Evolutionary conservation across 2,888 invertebrate genomes (phyloP), one percentile per base, ranked within the genome.

Genomic region (Synanthedon vespiformis): DNA sequence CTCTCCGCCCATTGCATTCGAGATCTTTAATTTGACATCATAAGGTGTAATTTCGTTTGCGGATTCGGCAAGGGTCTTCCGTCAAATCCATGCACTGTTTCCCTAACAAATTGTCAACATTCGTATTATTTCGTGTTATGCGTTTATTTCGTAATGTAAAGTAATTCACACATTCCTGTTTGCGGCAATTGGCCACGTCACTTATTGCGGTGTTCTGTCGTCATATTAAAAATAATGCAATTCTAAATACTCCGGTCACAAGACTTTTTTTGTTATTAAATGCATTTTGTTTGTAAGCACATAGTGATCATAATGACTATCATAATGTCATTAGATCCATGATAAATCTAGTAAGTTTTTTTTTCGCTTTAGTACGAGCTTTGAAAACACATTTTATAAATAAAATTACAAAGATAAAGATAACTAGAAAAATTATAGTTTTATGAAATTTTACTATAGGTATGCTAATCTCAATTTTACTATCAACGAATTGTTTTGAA

Each of bases 41-140:
- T 56, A 67, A 60, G 55, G 60, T 56, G 49, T 13, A 50, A 51
- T 60, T 67, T 70, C 6, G 44, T 55, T 55, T 60, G 57, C 14
- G 52, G 2, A 40, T 49, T 13, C 14, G 6, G 44, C n/a, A n/a
- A 44, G 12, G 49, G 68, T 67, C 63, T 67, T 66, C 67, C 64
- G 62, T 67, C 59, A 59, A 54, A 54, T 67, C 54, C 66, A 72
- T 68, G 82, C 80, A 72, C 84, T 85, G 83, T 77, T 84, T 84
- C 72, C 62, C 64, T 53, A 54, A 54, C 57, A 85, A 79, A 85
- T 83, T 78, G 79, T 75, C 70, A 70, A 44, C 44, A 44, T 44
- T 44, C 44, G 44, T 44, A 44, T 44, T 44, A 44, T 44, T 44
- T 44, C 44, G 44, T 44, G 14, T 44, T 44, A 44, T 44, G n/a